Evolutionary conservation across 2,797 vertebrate species (phyloP).

Genomic region (Hemitrygon akajei): DNA sequence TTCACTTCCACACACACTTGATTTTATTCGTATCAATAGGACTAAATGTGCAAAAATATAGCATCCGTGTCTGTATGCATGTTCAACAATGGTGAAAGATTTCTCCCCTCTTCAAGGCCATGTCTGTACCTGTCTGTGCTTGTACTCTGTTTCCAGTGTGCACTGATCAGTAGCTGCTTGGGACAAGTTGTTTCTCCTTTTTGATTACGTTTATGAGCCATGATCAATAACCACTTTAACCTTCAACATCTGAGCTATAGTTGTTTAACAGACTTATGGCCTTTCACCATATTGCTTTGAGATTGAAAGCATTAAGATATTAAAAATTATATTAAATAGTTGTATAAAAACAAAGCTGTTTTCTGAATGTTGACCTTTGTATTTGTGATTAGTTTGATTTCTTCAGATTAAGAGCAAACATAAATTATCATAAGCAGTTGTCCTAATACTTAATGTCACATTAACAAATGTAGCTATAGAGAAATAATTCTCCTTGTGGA

Average conservation of each 20-base stretch:
- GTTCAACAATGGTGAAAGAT: no score
- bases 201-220: neutral
- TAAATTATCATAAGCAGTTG: neutral
- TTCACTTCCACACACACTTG: no score
- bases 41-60: no score
- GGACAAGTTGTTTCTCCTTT: neutral
- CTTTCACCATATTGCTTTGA: neutral
- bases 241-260: neutral
- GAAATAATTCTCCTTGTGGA: neutral
- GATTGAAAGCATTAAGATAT: neutral
- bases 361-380: neutral
- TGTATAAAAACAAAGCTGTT: neutral
- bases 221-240: neutral
- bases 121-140: neutral
- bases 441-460: neutral
- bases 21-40: no score
- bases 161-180: neutral
- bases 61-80: no score
- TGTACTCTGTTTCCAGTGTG: neutral
- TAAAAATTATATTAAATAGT: neutral
- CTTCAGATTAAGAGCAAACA: neutral
- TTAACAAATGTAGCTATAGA: neutral
- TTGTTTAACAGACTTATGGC: neutral
- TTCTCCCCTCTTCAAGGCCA: no score
- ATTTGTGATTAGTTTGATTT: neutral